These are phyloP conservation scores for Standfussiana lucernea DNA, from an alignment of 2,888 invertebrate species.

Conservation along the genomic window DNA sequence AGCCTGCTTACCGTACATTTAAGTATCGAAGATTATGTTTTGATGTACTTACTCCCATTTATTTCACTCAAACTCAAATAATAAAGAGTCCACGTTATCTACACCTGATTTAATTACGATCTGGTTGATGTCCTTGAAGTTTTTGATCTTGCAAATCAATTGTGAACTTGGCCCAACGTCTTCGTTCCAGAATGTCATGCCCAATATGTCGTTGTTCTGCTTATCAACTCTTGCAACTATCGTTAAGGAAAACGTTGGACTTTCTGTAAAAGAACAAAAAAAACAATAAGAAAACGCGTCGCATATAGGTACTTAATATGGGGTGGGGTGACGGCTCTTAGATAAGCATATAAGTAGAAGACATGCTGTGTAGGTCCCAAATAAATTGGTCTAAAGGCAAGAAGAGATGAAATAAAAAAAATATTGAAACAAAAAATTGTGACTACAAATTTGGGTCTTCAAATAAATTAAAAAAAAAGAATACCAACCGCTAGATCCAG, in stretches of 20 bases:
- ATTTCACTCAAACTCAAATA: conserved; percentile 53
- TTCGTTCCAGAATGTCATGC: conserved; percentile 49
- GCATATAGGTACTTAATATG: neutral
- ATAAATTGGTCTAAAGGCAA: neutral
- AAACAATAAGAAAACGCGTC: neutral
- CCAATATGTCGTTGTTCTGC: conserved; percentile 30
- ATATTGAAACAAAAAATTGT: neutral
- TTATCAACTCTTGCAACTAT: conserved; percentile 40
- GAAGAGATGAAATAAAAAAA: neutral
- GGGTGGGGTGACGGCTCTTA: neutral
- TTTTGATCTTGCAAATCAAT: conserved; percentile 51
- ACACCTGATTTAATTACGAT: conserved; percentile 67
- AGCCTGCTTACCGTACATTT: neutral
- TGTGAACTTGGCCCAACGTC: conserved; percentile 25
- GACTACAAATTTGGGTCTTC: neutral
- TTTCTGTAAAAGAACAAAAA: conserved; percentile 43
- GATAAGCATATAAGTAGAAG: neutral
- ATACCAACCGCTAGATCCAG: conserved; percentile 19
- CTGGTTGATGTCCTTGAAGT: conserved; percentile 54
- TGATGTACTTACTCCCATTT: neutral
- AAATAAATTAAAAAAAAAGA: neutral
- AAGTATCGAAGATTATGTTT: neutral
- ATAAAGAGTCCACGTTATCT: conserved; percentile 53
- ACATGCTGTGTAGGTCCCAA: neutral
- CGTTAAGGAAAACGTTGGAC: conserved; percentile 47